Conservation (phyloP, 2,113 vertebrate genomes). For the Axis porcinus region DNA sequence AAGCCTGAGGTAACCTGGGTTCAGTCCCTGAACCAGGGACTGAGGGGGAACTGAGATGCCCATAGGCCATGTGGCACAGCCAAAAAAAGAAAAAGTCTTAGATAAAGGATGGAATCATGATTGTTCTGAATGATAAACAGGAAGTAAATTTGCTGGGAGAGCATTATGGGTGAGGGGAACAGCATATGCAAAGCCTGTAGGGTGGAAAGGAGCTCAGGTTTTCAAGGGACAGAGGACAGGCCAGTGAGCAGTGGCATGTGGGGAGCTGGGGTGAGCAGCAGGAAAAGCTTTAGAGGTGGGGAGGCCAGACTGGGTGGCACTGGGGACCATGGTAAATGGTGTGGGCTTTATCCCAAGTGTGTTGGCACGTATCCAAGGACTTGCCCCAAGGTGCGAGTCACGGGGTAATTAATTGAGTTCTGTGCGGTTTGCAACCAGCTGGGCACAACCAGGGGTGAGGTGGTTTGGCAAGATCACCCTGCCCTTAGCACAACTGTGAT, state of each 20-base stretch:
- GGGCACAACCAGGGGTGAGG: not conserved
- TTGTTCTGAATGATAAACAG: not conserved
- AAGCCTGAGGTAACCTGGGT: not conserved
- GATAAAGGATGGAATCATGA: not conserved
- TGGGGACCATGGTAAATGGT: accelerated
- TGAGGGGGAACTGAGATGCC: not conserved
- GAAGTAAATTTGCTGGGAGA: not conserved
- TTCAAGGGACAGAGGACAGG: not conserved
- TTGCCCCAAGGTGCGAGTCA: accelerated
- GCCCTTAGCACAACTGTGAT: accelerated
- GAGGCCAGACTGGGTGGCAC: not conserved
- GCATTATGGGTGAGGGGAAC: not conserved
- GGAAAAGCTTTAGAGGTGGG: not conserved
- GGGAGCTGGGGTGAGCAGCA: not conserved
- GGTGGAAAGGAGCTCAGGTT: not conserved
- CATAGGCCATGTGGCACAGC: not conserved
- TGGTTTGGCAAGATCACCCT: not conserved
- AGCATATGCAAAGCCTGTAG: accelerated
- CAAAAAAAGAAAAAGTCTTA: not conserved
- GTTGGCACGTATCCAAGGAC: not conserved
- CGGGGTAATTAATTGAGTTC: not conserved
- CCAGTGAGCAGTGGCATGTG: not conserved
- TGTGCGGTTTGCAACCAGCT: accelerated
- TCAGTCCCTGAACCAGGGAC: too few species aligned
- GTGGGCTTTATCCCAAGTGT: not conserved